A percentile compares a stretch with the other conserved stretches of the same genome.
These are phyloP conservation scores for Torymus aiolomorphi DNA, from an alignment of 2,888 invertebrate genomes.

Conservation along the genomic window DNA sequence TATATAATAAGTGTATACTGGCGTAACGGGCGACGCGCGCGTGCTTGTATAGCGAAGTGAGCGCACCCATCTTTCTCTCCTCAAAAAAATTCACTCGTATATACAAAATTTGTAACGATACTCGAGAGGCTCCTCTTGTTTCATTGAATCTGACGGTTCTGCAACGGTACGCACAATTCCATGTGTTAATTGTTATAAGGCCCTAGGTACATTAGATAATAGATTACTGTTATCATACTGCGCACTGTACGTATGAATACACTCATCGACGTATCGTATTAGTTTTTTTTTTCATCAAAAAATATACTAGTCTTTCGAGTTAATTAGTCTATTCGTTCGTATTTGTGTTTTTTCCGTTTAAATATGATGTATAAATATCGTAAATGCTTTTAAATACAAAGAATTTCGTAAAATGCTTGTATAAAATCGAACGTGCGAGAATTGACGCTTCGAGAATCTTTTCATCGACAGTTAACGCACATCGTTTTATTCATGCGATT, in stretches of 20 bases:
- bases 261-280: slow-evolving; percentile 42
- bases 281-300: slow-evolving; percentile 59
- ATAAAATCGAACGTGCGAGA: slow-evolving; percentile 60
- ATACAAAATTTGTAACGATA: slow-evolving; percentile 56
- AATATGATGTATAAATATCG: slow-evolving; percentile 58
- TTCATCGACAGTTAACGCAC: slow-evolving; percentile 50
- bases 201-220: slow-evolving; percentile 59
- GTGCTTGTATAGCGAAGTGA: slow-evolving; percentile 33
- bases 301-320: slow-evolving; percentile 64
- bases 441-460: slow-evolving; percentile 49
- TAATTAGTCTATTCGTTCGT: slow-evolving; percentile 55
- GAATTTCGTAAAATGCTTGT: slow-evolving; percentile 65
- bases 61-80: slow-evolving; percentile 16
- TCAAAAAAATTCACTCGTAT: slow-evolving; percentile 43
- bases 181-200: slow-evolving; percentile 58
- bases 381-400: slow-evolving; percentile 64
- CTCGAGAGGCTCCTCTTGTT: slow-evolving; percentile 39
- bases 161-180: slow-evolving; percentile 56
- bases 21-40: slow-evolving; percentile 20
- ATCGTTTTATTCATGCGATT: slow-evolving; percentile 33
- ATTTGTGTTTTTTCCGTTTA: slow-evolving; percentile 32
- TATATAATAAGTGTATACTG: neutral
- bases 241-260: slow-evolving; percentile 43
- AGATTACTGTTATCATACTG: slow-evolving; percentile 47
- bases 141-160: slow-evolving; percentile 51